Base-by-base conservation (phyloP, 2,888 invertebrate species). In the Bhutanitis thaidina region DNA sequence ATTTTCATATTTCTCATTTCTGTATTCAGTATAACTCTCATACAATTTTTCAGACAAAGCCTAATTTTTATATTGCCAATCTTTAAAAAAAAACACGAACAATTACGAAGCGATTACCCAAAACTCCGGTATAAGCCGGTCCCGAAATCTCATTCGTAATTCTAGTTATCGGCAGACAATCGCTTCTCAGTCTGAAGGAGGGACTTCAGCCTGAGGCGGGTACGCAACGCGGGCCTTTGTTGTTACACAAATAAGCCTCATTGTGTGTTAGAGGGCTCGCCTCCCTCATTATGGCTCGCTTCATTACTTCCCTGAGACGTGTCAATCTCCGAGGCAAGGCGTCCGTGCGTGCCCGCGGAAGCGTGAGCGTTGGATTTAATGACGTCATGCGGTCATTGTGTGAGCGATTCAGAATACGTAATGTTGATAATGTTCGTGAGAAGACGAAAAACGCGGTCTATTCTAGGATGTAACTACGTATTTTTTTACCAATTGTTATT, bases 161-260 rank as follows among this genome's bases (percentile, higher is more conserved):
- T 39, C 43, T 50, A 39, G 50, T 44, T 50, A 50, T 50, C 50
- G 43, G 50, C 44, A 50, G 50, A 44, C 49, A 49, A 49, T 43
- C 36, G 49, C 35, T 44, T 44, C 39, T 44, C 39, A n/a, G 38
- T 27, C 39, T 44, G 39, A 16, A 49, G 43, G 40, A 51, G 45
- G 45, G 44, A 44, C 44, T 50, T 38, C 15, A 34, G 43, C 44
- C 44, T 38, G 39, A 30, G 44, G 50, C 43, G 55, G 65, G 71
- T 62, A 48, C 55, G 60, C 70, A 65, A 69, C 69, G 71, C 71
- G 65, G 57, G 41, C 65, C 68, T 69, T 74, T 74, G 72, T 71
- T 71, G 69, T 65, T 62, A 64, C 62, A 64, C 58, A 66, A 76
- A 78, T 75, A 71, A 74, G 77, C 80, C 64, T 79, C 72, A 74